Evolutionary conservation across 1,140 invertebrate species (phyloP), one percentile per base, ranked within the genome.

Genomic region (Apis cerana): DNA sequence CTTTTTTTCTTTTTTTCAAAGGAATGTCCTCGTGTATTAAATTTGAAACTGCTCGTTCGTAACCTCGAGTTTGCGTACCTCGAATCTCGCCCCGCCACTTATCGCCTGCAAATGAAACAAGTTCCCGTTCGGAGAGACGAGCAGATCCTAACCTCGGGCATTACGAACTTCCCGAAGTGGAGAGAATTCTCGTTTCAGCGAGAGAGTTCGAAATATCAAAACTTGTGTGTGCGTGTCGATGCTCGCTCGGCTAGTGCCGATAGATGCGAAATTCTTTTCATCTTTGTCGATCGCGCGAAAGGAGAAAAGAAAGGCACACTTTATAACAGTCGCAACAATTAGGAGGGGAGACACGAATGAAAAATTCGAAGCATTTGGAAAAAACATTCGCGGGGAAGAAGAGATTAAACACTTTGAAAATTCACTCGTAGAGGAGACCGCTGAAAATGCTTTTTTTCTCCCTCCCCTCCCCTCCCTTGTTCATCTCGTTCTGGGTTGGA

Each of bases 81-180:
- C 15, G 17, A 11, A n/a, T 33, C 76, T 27, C 19, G 12, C 5
- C 7, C 8, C 27, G 33, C 52, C 56, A 64, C 52, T 76, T 76
- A 72, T n/a, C 27, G 15, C 50, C 19, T 23, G n/a, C 8, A 27
- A 68, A 68, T 52, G 72, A 81, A 75, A 59, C 77, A 52, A 80
- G 69, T 72, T 80, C 58, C 48, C 27, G 17, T 7, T n/a, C 23
- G 10, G 19, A 5, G 19, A 48, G 43, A 23, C n/a, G 58, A 74
- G 65, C 69, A 59, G 56, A 75, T 0, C 4, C 33, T 64, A 68
- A n/a, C 80, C 65, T 23, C 19, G 1, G 56, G 61, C 23, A 52
- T 68, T 82, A 52, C 50, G 5, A 48, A 65, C 23, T 64, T 52
- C 1, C 74, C 15, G 21, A 43, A 2, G 4, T 5, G 33, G 33